Base-by-base conservation (phyloP, 2,888 invertebrate genomes). In the Diplazon laetatorius region DNA sequence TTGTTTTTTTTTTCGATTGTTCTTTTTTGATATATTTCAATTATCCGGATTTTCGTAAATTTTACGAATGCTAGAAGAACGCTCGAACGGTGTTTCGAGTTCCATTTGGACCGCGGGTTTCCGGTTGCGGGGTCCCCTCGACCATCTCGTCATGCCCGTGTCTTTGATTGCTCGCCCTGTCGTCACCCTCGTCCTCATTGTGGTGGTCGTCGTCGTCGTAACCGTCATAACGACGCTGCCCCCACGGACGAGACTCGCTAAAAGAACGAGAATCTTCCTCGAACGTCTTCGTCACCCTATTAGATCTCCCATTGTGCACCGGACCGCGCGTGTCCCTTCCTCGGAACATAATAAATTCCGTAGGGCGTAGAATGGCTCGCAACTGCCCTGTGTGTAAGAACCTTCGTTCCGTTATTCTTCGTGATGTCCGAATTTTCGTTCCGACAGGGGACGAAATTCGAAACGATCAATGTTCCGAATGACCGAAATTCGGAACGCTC, bases 381-480 rank as follows among this genome's bases (percentile, higher is more conserved):
- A n/a, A n/a, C n/a, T n/a, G n/a, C n/a, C n/a, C n/a, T n/a, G n/a
- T n/a, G n/a, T n/a, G n/a, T n/a, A n/a, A n/a, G n/a, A n/a, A n/a
- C n/a, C n/a, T n/a, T n/a, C n/a, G 30, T 30, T 30, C 65, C 57
- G 37, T 63, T 72, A 63, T 72, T 62, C 72, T 63, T 63, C 63
- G 35, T 52, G 25, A 63, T 25, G 50, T 39, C 50, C 71, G 44
- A 46, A 59, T 66, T 48, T 59, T 57, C 59, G 48, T 52, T 66
- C 59, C 14, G 1, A n/a, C n/a, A n/a, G n/a, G n/a, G n/a, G n/a
- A n/a, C n/a, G n/a, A n/a, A n/a, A n/a, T 57, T 9, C 10, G 14
- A 30, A 30, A 5, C 30, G 30, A 30, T 30, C 30, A 30, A 30
- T 30, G 4, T 2, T 2, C 30, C 4, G 6, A 30, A 30, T 6